Evolutionary conservation across 2,797 vertebrate species (phyloP).

Genomic region (Characodon lateralis): DNA sequence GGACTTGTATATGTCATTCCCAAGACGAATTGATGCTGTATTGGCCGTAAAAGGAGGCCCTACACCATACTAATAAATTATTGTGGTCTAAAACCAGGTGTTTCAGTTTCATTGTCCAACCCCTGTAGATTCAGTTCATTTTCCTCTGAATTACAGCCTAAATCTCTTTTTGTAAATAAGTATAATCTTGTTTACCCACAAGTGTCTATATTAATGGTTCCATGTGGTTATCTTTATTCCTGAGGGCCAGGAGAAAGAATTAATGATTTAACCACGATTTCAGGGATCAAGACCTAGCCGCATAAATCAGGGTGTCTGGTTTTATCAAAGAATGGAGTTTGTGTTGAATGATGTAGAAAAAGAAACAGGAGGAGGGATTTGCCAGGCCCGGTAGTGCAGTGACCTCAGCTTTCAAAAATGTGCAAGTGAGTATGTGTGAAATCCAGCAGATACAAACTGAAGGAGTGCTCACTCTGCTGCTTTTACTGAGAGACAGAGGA

Average conservation of each 20-base stretch:
- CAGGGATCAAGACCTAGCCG: slow-evolving; percentile 30
- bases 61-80: no score
- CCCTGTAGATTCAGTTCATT: no score
- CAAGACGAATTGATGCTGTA: no score
- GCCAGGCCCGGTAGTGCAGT: slow-evolving; percentile 76
- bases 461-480: slow-evolving; percentile 56
- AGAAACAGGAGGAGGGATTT: slow-evolving; percentile 77
- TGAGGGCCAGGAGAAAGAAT: slow-evolving; percentile 21
- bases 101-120: no score
- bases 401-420: slow-evolving; percentile 85
- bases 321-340: slow-evolving; percentile 45
- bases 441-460: slow-evolving; percentile 12
- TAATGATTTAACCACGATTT: slow-evolving; percentile 33
- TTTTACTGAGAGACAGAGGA: slow-evolving; percentile 9
- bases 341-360: slow-evolving; percentile 43
- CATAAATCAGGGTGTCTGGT: slow-evolving; percentile 39
- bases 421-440: slow-evolving; percentile 51
- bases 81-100: no score
- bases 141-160: not conserved
- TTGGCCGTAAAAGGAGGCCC: no score
- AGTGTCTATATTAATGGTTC: slow-evolving; percentile 15
- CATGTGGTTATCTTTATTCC: slow-evolving; percentile 6
- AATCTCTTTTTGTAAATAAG: not conserved
- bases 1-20: no score
- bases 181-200: not conserved